Conservation (phyloP, 2,797 vertebrate species). For the Myotis findleyi region DNA sequence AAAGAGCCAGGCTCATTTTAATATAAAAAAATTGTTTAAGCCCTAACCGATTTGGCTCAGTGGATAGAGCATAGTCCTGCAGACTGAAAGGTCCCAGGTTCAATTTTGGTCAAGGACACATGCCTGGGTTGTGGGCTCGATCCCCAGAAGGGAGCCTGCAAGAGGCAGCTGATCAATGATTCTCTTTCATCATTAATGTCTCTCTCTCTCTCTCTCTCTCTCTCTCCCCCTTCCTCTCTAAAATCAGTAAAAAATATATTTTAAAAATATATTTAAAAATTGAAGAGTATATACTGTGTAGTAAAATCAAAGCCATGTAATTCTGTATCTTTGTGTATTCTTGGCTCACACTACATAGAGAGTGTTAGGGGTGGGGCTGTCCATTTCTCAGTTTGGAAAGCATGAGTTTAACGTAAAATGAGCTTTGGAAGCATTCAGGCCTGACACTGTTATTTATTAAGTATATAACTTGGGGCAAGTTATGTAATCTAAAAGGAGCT, state of each 20-base stretch:
- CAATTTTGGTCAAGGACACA: too few species aligned
- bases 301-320: background rate
- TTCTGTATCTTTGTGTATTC: background rate
- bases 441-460: background rate
- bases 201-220: too few species aligned
- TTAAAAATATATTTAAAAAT: background rate
- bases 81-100: too few species aligned
- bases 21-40: background rate
- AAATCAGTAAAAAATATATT: too few species aligned
- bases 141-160: too few species aligned
- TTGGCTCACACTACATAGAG: background rate
- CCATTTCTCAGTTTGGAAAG: background rate
- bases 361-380: background rate
- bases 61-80: too few species aligned
- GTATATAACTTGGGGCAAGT: background rate
- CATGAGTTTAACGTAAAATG: background rate
- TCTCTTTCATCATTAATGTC: too few species aligned
- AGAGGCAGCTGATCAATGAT: too few species aligned
- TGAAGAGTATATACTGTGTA: background rate
- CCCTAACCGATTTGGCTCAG: too few species aligned
- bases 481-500: background rate
- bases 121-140: too few species aligned
- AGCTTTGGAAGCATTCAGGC: background rate
- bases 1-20: slow-evolving; percentile 23
- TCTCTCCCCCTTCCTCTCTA: too few species aligned